Percentiles rank a stretch among this genome's conserved stretches.
phyloP scores from a whole-genome alignment of 2,113 vertebrate species.

The Circaetus cinerascens region DNA sequence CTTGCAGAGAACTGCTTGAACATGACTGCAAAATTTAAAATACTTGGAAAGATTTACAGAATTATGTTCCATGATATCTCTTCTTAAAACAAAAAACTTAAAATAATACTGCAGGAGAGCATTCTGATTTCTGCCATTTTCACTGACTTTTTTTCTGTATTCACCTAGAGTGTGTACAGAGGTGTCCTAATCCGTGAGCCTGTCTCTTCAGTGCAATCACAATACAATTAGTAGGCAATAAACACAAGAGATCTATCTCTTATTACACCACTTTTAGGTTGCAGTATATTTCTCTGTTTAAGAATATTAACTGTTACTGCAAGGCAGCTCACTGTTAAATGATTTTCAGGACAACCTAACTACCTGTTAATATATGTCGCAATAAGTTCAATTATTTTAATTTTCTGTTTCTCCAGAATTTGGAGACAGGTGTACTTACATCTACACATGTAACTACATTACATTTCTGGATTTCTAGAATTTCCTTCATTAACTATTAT shows the following conservation, averaged over 20 bases:
- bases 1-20: background rate
- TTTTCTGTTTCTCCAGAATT: conserved; percentile 2
- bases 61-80: background rate
- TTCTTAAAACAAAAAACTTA: background rate
- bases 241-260: background rate
- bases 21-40: background rate
- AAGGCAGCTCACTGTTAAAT: background rate
- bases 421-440: background rate
- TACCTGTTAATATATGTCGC: background rate
- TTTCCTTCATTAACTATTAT: conserved; percentile 2
- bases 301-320: background rate
- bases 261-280: background rate
- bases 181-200: background rate
- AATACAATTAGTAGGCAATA: background rate
- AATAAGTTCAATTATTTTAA: background rate
- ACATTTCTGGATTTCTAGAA: conserved; percentile 2
- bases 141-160: background rate
- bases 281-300: background rate
- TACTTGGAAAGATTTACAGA: background rate
- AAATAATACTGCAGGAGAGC: background rate
- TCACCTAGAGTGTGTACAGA: background rate
- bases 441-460: background rate
- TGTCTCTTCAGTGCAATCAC: background rate
- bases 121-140: background rate
- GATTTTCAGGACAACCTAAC: background rate